Evolutionary conservation across 1,140 invertebrate species (phyloP), one percentile per base, ranked within the genome.

Genomic region (Vanessa tameamea): DNA sequence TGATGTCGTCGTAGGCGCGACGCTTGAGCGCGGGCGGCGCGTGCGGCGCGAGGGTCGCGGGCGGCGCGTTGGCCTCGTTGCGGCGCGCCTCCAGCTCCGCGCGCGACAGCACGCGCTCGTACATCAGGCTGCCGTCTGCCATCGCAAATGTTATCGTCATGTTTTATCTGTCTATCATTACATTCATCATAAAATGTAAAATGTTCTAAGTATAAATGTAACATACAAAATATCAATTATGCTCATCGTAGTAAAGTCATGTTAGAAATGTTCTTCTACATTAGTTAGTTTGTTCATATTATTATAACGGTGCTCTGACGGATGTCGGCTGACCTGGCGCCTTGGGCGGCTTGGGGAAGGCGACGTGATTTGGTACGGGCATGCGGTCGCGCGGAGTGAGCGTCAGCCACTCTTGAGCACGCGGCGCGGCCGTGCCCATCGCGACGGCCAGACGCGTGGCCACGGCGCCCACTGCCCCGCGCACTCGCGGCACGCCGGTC

Each of bases 21-120:
- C 95, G 75, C 92, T 93, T 89, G 91, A 94, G 84, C 72, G 87
- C 76, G 91, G 93, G 83, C 77, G 86, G 72, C 67, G 94, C 93
- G 47, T 31, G 91, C 50, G 68, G 61, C 43, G 73, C 51, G 75
- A 64, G 72, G 59, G 92, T 81, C 47, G 64, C 48, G 13, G 72
- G 93, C 82, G 93, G 94, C 61, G 93, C 90, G 78, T 89, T 91
- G 73, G 92, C 93, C 82, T 94, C 93, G 8, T 92, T 86, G 76
- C 87, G 86, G 7, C 86, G 83, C 55, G 93, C 96, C 75, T 97
- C 96, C 66, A 95, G 92, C 84, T 97, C 96, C 7, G 87, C 90
- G 92, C 97, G 97, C 79, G 97, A 97, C 69, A 96, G 95, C 76
- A 97, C 95, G 86, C 96, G 94, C 87, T 97, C 97, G 83, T 97